Conservation (phyloP, 2,113 vertebrate species). For the Rhodinocichla rosea region DNA sequence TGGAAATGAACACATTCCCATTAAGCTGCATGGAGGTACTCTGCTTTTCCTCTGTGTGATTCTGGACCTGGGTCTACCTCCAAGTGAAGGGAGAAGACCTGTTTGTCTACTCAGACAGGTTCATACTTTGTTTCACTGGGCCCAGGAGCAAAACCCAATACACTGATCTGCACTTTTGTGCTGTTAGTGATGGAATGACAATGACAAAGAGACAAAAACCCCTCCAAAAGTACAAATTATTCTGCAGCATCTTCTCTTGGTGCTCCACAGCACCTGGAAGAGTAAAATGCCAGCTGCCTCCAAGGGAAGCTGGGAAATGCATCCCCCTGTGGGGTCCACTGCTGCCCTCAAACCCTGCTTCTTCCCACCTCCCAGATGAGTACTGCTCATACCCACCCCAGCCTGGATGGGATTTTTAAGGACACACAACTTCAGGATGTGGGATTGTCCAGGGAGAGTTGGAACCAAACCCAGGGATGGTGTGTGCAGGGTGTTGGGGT, state of each 20-base stretch:
- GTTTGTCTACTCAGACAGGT: background rate
- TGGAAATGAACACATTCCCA: background rate
- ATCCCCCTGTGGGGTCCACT: background rate
- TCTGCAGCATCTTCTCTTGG: background rate
- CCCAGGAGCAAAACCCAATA: background rate
- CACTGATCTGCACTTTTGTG: background rate
- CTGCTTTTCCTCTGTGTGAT: background rate
- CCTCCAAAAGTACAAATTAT: background rate
- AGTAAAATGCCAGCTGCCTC: background rate
- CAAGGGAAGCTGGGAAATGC: background rate
- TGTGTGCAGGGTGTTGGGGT: background rate
- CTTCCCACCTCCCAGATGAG: background rate
- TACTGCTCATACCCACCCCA: background rate
- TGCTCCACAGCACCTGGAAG: background rate
- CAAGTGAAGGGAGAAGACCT: background rate
- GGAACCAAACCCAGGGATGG: rapidly evolving
- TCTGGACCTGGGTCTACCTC: background rate
- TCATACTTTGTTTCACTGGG: background rate
- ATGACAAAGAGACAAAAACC: background rate
- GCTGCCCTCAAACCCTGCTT: background rate
- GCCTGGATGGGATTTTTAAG: background rate
- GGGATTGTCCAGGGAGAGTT: rapidly evolving
- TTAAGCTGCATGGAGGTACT: background rate
- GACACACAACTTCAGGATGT: no score
- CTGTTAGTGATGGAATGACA: rapidly evolving